Percentiles rank a stretch among this genome's conserved stretches.
These are phyloP conservation scores for Prinia subflava DNA, from an alignment of 2,113 vertebrate species.

Conservation along the genomic window DNA sequence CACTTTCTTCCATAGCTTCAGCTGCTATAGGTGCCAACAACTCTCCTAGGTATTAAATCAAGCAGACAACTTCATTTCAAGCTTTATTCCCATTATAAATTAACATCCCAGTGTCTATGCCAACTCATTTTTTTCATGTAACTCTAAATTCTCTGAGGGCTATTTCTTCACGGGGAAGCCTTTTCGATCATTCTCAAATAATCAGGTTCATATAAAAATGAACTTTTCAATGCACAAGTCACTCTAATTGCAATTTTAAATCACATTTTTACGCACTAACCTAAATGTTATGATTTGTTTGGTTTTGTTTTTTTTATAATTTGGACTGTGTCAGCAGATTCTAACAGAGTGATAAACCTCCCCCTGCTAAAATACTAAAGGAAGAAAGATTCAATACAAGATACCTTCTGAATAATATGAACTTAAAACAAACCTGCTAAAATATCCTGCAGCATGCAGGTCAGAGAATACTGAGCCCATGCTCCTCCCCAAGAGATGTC, in stretches of 20 bases:
- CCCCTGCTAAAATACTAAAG: rapidly evolving
- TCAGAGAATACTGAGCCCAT: constrained; percentile 98
- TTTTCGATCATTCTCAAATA: background rate
- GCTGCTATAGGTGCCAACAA: constrained; percentile 84
- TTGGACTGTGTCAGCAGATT: background rate
- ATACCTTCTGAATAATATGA: background rate
- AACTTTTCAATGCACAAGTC: background rate
- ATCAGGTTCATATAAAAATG: background rate
- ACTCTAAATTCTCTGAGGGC: background rate
- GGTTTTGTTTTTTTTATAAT: rapidly evolving
- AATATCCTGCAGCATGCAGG: constrained; percentile 98
- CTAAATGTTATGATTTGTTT: background rate
- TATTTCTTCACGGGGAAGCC: background rate
- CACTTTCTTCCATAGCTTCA: constrained; percentile 90
- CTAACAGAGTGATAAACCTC: background rate
- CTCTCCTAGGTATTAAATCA: constrained; percentile 77
- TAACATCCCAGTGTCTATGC: background rate
- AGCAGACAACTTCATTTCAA: background rate
- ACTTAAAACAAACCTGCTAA: constrained; percentile 83
- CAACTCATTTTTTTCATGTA: background rate
- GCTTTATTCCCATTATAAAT: background rate
- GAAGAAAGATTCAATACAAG: background rate
- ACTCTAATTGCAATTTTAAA: background rate
- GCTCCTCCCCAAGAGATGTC: constrained; percentile 99
- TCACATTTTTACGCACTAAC: background rate